Evolutionary conservation across 2,797 vertebrate genomes (phyloP).

Genomic region (Bryconaethiops microstoma): DNA sequence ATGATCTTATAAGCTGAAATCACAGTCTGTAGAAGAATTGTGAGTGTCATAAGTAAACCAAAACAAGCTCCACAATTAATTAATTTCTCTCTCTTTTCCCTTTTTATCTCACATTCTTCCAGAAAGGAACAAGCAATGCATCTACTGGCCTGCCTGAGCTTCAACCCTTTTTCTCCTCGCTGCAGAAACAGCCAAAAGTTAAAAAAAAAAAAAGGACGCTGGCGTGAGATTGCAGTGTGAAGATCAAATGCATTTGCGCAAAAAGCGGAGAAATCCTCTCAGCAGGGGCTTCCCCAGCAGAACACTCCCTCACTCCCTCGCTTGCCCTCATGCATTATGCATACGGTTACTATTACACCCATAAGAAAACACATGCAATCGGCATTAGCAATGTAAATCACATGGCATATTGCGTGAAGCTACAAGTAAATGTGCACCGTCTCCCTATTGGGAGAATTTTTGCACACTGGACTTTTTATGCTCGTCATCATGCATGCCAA

Average conservation of each 20-base stretch:
- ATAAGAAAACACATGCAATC: neutral
- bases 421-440: neutral
- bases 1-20: no score
- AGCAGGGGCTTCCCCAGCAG: neutral
- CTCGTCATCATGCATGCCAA: neutral
- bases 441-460: neutral
- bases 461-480: neutral
- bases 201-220: neutral
- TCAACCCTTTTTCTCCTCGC: neutral
- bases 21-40: no score
- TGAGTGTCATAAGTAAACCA: neutral
- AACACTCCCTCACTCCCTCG: neutral
- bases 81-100: neutral
- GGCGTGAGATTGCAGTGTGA: neutral
- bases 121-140: neutral
- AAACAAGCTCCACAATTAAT: neutral
- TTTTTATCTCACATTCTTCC: neutral
- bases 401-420: neutral
- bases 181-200: no score
- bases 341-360: neutral
- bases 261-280: conserved; percentile 11
- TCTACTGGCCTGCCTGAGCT: neutral
- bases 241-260: conserved; percentile 1
- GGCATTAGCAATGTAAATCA: conserved; percentile 1
- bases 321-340: neutral